phyloP scores from a whole-genome alignment of 2,113 vertebrate genomes.

The Sarotherodon lohbergeri region DNA sequence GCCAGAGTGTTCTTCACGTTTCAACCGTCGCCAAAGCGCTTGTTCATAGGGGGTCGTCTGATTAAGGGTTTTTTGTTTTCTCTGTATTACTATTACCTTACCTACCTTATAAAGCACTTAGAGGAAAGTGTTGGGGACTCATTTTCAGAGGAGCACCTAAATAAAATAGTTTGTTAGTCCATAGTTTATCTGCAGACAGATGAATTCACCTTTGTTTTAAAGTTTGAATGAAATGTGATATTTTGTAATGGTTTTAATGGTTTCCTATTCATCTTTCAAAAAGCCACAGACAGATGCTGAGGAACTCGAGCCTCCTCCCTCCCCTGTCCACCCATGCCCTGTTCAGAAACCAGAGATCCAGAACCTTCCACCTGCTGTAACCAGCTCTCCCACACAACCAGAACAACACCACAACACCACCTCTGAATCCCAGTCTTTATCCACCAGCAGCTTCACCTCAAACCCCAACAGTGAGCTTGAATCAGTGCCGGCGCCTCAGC shows the following conservation, averaged over 20 bases:
- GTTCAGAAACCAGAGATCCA: not conserved
- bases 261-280: accelerated
- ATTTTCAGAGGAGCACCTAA: not conserved
- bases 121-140: not conserved
- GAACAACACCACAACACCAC: not conserved
- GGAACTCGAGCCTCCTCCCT: not conserved
- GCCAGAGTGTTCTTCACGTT: not conserved
- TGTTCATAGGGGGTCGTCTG: too few relatives aligned
- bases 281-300: not conserved
- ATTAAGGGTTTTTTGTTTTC: not conserved
- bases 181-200: not conserved
- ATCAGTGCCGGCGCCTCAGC: not conserved
- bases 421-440: not conserved
- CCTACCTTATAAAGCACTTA: not conserved
- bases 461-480: not conserved
- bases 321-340: not conserved
- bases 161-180: not conserved
- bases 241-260: not conserved
- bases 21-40: not conserved
- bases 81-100: not conserved
- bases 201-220: not conserved
- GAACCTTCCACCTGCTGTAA: not conserved
- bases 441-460: not conserved
- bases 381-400: not conserved
- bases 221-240: not conserved